Conservation (phyloP, 2,888 invertebrate species). For the Scaptomyza polygonia region DNA sequence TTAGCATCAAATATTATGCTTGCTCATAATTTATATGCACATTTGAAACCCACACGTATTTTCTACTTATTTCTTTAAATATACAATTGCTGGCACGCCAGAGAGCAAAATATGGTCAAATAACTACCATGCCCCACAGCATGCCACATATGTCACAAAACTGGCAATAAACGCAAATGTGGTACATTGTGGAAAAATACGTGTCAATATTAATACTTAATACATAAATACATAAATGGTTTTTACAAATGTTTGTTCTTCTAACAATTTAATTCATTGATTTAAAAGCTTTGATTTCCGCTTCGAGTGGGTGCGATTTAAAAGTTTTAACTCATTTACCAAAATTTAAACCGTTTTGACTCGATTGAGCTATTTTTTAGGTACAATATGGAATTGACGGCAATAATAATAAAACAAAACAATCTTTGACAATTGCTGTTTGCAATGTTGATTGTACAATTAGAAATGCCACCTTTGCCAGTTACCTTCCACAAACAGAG, state of each 20-base stretch:
- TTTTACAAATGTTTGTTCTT: no score
- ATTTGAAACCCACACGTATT: no score
- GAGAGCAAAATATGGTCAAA: no score
- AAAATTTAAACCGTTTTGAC: conserved; percentile 1
- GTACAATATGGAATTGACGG: conserved; percentile 15
- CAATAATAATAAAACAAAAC: conserved; percentile 18
- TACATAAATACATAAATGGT: no score
- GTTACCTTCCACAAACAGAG: conserved; percentile 13
- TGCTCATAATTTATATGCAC: not conserved
- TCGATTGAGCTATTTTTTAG: not conserved
- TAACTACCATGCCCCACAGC: no score
- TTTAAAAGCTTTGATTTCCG: not conserved
- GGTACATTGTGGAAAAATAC: conserved; percentile 3
- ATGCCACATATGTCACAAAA: no score
- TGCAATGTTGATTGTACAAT: not conserved
- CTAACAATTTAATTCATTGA: not conserved
- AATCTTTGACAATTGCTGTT: conserved; percentile 19
- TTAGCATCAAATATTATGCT: conserved; percentile 4
- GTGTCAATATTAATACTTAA: conserved; percentile 18
- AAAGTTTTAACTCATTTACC: not conserved
- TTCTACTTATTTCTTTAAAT: no score
- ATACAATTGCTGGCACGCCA: no score
- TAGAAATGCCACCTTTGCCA: conserved; percentile 18
- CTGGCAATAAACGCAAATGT: no score
- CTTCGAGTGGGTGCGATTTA: not conserved